A percentile compares a stretch with the other conserved stretches of the same genome.
Evolutionary conservation across 1,140 invertebrate species (phyloP).

Genomic region (Idris sp.): DNA sequence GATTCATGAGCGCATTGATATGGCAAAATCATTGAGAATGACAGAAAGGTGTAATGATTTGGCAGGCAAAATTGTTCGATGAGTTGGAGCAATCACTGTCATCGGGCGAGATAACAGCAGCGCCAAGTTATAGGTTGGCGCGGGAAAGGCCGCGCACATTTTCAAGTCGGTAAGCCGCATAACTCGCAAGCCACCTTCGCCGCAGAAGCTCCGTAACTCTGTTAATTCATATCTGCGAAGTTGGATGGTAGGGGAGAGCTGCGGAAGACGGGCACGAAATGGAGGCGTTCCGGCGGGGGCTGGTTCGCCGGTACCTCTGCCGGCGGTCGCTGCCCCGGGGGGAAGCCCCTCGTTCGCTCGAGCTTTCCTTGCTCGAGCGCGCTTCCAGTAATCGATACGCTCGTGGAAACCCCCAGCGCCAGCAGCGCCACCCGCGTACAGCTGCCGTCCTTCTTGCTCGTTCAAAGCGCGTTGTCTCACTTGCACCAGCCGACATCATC

Average conservation of each 20-base stretch:
- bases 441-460: conserved; percentile 45
- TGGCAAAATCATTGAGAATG: conserved; percentile 16
- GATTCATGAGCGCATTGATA: too few relatives aligned
- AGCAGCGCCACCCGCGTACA: conserved; percentile 69
- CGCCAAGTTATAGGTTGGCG: conserved; percentile 25
- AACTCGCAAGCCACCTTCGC: conserved; percentile 66
- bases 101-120: conserved; percentile 42
- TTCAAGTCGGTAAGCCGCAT: conserved; percentile 74
- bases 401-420: conserved; percentile 73
- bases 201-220: conserved; percentile 76
- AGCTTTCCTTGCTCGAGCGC: conserved; percentile 60
- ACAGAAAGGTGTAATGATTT: too few relatives aligned
- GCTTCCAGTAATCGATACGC: conserved; percentile 65
- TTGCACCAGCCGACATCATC: conserved; percentile 67
- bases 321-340: conserved; percentile 51
- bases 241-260: conserved; percentile 64
- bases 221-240: conserved; percentile 78
- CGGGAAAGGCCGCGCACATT: conserved; percentile 66
- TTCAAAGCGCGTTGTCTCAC: conserved; percentile 19
- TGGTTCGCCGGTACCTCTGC: conserved; percentile 58
- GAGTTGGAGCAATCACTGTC: conserved; percentile 50
- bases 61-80: conserved; percentile 38
- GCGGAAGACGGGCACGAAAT: conserved; percentile 56
- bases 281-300: conserved; percentile 62
- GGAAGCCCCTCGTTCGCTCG: conserved; percentile 49